Base-by-base conservation (phyloP, 1,140 invertebrate genomes). In the Idris sp. region DNA sequence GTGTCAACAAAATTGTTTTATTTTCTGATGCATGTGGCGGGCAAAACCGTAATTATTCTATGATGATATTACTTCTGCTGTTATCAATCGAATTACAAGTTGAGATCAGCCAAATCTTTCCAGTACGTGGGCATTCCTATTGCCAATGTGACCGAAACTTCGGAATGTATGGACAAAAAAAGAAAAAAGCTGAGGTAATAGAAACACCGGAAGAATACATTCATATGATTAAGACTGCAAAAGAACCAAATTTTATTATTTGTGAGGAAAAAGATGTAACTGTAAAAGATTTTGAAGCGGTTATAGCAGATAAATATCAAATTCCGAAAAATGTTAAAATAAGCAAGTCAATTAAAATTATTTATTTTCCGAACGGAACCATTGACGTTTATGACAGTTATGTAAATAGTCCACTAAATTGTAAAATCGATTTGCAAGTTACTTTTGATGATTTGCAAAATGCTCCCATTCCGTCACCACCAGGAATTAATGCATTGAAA, bases 291-390 rank as follows among this genome's bases (percentile, higher is more conserved):
- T 8, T 30, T 6, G 28, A 30, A 30, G 5, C 2, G 10, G 28
- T 30, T 7, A 30, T 30, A 9, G 28, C 28, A 30, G 10, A 30
- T 2, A 30, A 30, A 10, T 30, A 7, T 10, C 5, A 30, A 8
- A n/a, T 30, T 5, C 8, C 28, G 10, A 30, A 30, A 30, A 2
- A 4, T 8, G 28, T 31, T 31, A 31, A 31, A 31, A 31, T 31
- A 31, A 31, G 30, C 30, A 9, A 31, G 13, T 9, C 30, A 10
- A 11, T 31, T 1, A 31, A 33, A 33, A 3, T 33, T 3, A 11
- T 33, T 11, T 33, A 33, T 33, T 33, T 9, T 33, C 30, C 30
- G 10, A 33, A 33, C 13, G 30, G 30, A 10, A 33, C 30, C 4
- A 4, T 33, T 10, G 10, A n/a, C 13, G 10, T 33, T 8, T 33